Evolutionary conservation across 2,797 vertebrate genomes (phyloP).

Genomic region (Lepus oiostolus): DNA sequence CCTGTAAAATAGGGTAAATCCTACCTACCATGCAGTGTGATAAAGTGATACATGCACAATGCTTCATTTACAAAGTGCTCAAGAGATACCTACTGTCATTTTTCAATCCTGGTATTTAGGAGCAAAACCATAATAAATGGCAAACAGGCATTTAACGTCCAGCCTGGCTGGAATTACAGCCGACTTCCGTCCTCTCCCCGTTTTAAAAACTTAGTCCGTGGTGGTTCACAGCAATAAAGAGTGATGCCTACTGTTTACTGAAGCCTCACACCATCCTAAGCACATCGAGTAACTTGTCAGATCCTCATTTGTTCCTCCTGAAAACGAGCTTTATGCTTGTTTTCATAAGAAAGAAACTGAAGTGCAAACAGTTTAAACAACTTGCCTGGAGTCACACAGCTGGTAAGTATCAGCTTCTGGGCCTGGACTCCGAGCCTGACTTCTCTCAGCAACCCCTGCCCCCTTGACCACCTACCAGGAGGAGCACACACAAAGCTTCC

Average conservation of each 20-base stretch:
- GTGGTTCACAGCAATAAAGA: neutral
- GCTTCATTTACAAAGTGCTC: neutral
- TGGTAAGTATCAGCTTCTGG: neutral
- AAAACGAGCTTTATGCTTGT: neutral
- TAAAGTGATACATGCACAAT: neutral
- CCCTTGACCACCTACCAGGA: neutral
- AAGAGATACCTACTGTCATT: neutral
- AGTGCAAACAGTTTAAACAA: neutral
- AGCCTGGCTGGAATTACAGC: neutral
- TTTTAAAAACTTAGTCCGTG: neutral
- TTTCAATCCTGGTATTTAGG: neutral
- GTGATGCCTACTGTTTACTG: neutral
- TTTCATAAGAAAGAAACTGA: neutral
- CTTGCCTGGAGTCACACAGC: neutral
- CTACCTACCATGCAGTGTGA: neutral
- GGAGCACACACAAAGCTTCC: neutral
- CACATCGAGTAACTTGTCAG: neutral
- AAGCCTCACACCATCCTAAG: neutral
- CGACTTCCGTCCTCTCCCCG: neutral
- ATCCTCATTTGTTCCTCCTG: neutral
- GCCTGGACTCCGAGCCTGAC: too few relatives aligned
- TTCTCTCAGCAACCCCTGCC: rapidly evolving
- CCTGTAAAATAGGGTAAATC: neutral
- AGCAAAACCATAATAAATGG: neutral
- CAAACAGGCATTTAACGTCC: neutral